Evolutionary conservation across 1,140 invertebrate genomes (phyloP).

Genomic region (Acromyrmex charruanus): DNA sequence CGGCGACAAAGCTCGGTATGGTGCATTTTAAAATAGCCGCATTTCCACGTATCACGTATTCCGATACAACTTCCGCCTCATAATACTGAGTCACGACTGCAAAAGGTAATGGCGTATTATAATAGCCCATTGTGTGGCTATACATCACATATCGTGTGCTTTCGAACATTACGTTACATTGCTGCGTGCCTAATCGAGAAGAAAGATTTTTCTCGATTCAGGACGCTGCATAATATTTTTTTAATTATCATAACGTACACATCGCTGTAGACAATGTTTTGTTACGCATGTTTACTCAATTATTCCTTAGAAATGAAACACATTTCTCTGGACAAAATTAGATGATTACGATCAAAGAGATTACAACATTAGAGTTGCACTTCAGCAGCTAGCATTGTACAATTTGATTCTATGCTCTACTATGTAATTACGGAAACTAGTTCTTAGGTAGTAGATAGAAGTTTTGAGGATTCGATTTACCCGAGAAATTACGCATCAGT

Average conservation of each 20-base stretch:
- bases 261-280: not conserved
- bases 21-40: slow-evolving; percentile 97
- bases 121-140: slow-evolving; percentile 44
- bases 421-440: slow-evolving; percentile 47
- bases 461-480: not conserved
- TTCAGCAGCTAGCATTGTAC: slow-evolving; percentile 27
- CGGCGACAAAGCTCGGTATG: slow-evolving; percentile 96
- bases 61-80: slow-evolving; percentile 96
- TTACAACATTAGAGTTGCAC: not conserved
- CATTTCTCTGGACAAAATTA: slow-evolving; percentile 22
- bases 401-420: slow-evolving; percentile 28
- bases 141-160: not conserved
- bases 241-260: slow-evolving; percentile 3
- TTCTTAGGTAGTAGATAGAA: slow-evolving; percentile 30
- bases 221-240: slow-evolving; percentile 17
- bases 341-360: slow-evolving; percentile 29
- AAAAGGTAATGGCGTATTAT: slow-evolving; percentile 63
- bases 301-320: slow-evolving; percentile 10
- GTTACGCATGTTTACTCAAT: slow-evolving; percentile 17
- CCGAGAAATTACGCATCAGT: slow-evolving; percentile 20
- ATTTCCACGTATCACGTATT: slow-evolving; percentile 97
- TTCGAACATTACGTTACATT: slow-evolving; percentile 5
- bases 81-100: slow-evolving; percentile 96
- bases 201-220: slow-evolving; percentile 36
- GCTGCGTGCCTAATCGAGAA: slow-evolving; percentile 37